Base-by-base conservation (phyloP, 1,140 invertebrate genomes). In the Apocrypta bakeri region DNA sequence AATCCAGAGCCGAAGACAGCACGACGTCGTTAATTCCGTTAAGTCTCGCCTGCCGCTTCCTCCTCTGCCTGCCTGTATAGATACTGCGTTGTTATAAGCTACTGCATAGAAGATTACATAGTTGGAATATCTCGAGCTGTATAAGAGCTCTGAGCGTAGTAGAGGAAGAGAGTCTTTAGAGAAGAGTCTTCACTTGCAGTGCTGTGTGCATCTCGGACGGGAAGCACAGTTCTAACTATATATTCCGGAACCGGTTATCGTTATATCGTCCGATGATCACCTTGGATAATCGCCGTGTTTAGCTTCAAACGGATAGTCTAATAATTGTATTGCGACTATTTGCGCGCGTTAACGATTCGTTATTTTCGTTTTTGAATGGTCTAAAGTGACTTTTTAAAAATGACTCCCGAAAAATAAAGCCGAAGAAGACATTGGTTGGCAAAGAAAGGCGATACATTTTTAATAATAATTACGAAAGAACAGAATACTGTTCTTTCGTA, bases 11-110 rank as follows among this genome's bases (percentile, higher is more conserved):
- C 83, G 76, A 81, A 84, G 83, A 81, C 83, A 84, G 83, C 75
- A 75, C 74, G 66, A 79, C 81, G 84, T 83, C 86, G 87, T 89
- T 89, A 89, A 89, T 88, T 89, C 86, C 84, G 84, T 87, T 87
- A 88, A 88, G 87, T 89, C 88, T 82, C 11, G 66, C 25, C 61
- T 24, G 48, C 61, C 37, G n/a, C 61, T 40, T 24, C 27, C 9
- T n/a, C n/a, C n/a, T n/a, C 33, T 80, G 56, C 37, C n/a, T n/a
- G 29, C 68, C 66, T 64, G 71, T 74, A 82, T 40, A 27, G 56
- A 76, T 81, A 75, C 33, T 48, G 33, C 31, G 29, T 56, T 56
- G 29, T 56, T 56, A 56, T 56, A 56, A 56, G 48, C 48, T 14
- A 17, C 14, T 48, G 42, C 29, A 40, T 61, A 82, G 66, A 63